Conservation (phyloP, 2,113 vertebrate genomes). For the Aptenodytes forsteri region DNA sequence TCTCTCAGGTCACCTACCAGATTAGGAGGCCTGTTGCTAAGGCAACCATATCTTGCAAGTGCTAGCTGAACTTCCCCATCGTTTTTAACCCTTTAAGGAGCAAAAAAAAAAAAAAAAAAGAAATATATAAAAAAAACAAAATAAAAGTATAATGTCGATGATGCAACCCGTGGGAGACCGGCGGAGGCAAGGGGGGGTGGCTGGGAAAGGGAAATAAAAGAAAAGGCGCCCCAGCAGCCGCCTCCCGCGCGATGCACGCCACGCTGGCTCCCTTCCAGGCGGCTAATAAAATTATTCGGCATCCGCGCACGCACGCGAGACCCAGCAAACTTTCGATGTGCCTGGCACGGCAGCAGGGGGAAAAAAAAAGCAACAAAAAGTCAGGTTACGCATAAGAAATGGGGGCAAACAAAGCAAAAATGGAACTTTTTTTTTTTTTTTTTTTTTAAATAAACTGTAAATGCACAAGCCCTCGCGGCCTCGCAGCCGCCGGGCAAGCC, state of each 20-base stretch:
- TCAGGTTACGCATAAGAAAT: neutral
- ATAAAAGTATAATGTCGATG: neutral
- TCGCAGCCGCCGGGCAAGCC: conserved; percentile 17
- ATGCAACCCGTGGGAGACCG: neutral
- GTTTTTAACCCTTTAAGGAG: conserved; percentile 83
- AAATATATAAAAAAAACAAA: neutral
- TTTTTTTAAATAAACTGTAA: too few relatives aligned
- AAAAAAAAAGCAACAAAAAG: neutral
- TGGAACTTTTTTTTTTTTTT: neutral
- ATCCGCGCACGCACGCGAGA: conserved; percentile 13
- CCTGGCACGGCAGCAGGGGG: neutral
- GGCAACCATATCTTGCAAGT: conserved; percentile 91
- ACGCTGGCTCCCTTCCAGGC: conserved; percentile 38
- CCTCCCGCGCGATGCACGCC: neutral
- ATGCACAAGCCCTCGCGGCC: conserved; percentile 18
- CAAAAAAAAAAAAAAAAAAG: neutral
- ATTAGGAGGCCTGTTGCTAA: conserved; percentile 92
- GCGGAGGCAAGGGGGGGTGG: neutral
- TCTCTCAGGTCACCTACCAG: conserved; percentile 93
- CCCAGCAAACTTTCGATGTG: conserved; percentile 61
- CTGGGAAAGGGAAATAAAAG: conserved; percentile 6
- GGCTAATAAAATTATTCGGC: conserved; percentile 19
- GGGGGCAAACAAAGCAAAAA: conserved; percentile 50
- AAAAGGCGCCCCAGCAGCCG: conserved; percentile 1
- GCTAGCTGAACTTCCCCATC: conserved; percentile 85